Conservation (phyloP, 2,888 invertebrate species). For the Encarsia formosa region DNA sequence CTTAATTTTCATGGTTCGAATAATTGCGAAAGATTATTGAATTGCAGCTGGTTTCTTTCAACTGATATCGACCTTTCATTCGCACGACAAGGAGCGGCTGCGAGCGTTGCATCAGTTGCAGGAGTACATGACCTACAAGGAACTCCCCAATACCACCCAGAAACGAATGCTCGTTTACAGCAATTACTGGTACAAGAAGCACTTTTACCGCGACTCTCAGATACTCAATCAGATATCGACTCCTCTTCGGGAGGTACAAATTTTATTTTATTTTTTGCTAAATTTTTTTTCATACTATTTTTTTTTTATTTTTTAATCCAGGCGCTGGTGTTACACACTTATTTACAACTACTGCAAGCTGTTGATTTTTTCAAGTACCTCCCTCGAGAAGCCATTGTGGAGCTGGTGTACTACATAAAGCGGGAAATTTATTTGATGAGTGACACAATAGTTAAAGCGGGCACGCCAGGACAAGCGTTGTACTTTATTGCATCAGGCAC, state of each 20-base stretch:
- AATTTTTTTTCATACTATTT: background rate
- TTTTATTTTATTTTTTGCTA: background rate
- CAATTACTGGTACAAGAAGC: conserved; percentile 48
- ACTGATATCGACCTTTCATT: conserved; percentile 34
- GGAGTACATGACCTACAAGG: conserved; percentile 51
- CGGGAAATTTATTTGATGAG: conserved; percentile 48
- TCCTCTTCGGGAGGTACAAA: conserved; percentile 39
- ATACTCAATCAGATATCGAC: conserved; percentile 49
- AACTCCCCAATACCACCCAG: conserved; percentile 45
- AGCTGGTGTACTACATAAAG: conserved; percentile 40
- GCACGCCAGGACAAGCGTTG: conserved; percentile 43
- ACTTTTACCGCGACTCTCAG: conserved; percentile 46
- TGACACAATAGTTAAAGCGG: conserved; percentile 48
- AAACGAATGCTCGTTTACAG: conserved; percentile 46
- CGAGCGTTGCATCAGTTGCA: conserved; percentile 45
- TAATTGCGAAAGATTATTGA: background rate
- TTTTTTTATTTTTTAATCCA: background rate
- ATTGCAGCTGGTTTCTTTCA: conserved; percentile 37
- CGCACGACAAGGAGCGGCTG: conserved; percentile 33
- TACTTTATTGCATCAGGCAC: conserved; percentile 51
- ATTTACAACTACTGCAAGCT: conserved; percentile 42
- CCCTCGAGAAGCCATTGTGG: conserved; percentile 39
- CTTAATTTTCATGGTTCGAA: background rate
- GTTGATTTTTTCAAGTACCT: conserved; percentile 48
- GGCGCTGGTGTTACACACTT: conserved; percentile 48